Conservation (phyloP, 2,888 invertebrate genomes). For the Synanthedon formicaeformis region DNA sequence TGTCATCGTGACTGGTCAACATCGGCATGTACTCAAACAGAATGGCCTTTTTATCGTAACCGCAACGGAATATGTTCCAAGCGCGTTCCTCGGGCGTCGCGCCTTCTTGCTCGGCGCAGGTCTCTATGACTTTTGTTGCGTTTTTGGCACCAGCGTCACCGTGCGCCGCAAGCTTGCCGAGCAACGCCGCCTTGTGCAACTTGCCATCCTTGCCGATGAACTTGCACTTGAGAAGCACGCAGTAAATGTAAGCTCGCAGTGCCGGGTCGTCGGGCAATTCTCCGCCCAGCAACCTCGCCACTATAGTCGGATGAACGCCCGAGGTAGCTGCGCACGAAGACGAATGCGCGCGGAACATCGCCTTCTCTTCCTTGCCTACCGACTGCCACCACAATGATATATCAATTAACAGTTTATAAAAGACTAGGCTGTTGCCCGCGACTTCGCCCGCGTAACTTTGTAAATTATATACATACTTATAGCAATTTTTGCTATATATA, state of each 20-base stretch:
- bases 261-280: conserved; percentile 24
- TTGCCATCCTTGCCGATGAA: conserved; percentile 56
- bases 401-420: background rate
- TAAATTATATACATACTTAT: too few relatives aligned
- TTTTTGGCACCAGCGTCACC: conserved; percentile 28
- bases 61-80: conserved; percentile 58
- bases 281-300: conserved; percentile 38
- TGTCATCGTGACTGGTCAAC: conserved; percentile 3
- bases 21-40: conserved; percentile 47
- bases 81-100: conserved; percentile 50
- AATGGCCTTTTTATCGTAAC: conserved; percentile 47
- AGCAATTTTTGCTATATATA: too few relatives aligned
- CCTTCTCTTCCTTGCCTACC: conserved; percentile 48
- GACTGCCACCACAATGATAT: conserved; percentile 16
- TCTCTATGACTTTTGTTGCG: conserved; percentile 48
- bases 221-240: conserved; percentile 55
- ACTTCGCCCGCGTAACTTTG: too few relatives aligned
- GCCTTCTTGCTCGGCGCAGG: conserved; percentile 36
- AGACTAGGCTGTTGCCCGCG: too few relatives aligned
- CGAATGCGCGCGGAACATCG: conserved; percentile 57
- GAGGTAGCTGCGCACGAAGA: conserved; percentile 39
- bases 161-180: conserved; percentile 31
- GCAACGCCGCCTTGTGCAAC: conserved; percentile 43
- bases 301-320: conserved; percentile 21
- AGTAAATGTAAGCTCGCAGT: conserved; percentile 46